phyloP scores from a whole-genome alignment of 2,797 vertebrate genomes.

The Pelochelys cantorii region DNA sequence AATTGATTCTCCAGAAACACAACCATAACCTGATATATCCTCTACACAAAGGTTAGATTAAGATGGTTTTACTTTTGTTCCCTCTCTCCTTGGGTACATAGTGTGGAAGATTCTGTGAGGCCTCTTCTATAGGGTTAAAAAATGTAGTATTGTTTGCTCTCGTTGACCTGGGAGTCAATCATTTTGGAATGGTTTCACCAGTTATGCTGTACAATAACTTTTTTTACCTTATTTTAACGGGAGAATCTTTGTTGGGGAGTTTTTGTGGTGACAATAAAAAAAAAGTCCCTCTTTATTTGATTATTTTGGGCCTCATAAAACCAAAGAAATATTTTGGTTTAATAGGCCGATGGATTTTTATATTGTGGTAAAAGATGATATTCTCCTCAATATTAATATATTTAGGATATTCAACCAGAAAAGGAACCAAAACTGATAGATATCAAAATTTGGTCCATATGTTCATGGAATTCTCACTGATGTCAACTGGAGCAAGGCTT shows the following conservation, averaged over 20 bases:
- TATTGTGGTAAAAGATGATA: not conserved
- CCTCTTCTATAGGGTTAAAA: not conserved
- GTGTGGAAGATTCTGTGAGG: not conserved
- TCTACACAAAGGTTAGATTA: not conserved
- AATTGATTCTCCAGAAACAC: constrained; percentile 12
- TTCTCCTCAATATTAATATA: rapidly evolving
- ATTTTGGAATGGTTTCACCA: not conserved
- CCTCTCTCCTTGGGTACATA: not conserved
- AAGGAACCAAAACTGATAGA: not conserved
- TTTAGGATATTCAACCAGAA: not conserved
- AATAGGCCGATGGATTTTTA: not conserved
- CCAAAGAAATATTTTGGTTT: not conserved
- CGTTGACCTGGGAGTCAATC: not conserved
- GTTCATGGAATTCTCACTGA: not conserved
- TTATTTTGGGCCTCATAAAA: not conserved
- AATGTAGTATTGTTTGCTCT: not conserved
- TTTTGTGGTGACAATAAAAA: not conserved
- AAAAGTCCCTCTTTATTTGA: not conserved
- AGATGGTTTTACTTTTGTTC: not conserved
- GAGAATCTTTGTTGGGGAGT: not conserved
- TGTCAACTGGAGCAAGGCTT: not conserved
- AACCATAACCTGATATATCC: not conserved
- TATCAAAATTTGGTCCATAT: not conserved
- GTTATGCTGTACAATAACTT: not conserved
- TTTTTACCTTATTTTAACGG: not conserved